Evolutionary conservation across 1,140 invertebrate genomes (phyloP).

Genomic region (Neotoxoptera formosana): DNA sequence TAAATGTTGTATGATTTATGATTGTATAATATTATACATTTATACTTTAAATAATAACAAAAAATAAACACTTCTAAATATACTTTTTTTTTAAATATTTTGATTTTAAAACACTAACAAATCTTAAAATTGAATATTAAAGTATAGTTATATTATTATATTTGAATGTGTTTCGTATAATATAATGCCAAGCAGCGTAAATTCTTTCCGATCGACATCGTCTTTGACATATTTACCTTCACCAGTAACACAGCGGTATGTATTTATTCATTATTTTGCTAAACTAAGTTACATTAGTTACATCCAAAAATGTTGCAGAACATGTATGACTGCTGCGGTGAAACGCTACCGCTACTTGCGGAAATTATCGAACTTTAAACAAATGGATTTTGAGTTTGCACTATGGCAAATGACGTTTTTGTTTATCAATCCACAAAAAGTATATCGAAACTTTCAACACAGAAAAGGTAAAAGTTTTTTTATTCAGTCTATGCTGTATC

Average conservation of each 20-base stretch:
- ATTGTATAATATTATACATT: too few relatives aligned
- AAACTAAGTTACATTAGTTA: background rate
- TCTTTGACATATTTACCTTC: constrained; percentile 58
- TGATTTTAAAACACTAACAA: background rate
- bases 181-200: constrained; percentile 49
- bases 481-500: background rate
- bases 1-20: too few relatives aligned
- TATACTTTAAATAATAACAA: background rate
- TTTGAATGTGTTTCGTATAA: background rate
- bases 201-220: constrained; percentile 46
- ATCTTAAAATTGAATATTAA: background rate
- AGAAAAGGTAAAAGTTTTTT: constrained; percentile 86
- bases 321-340: constrained; percentile 83
- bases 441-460: constrained; percentile 97
- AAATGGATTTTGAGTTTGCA: constrained; percentile 99
- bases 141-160: background rate
- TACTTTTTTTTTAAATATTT: background rate
- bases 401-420: constrained; percentile 99
- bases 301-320: constrained; percentile 63
- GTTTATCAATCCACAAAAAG: constrained; percentile 94
- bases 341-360: constrained; percentile 93
- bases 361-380: constrained; percentile 90
- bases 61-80: background rate
- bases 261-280: constrained; percentile 7
- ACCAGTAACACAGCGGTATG: constrained; percentile 60